Base-by-base conservation (phyloP, 2,888 invertebrate species). In the Fabriciana adippe region DNA sequence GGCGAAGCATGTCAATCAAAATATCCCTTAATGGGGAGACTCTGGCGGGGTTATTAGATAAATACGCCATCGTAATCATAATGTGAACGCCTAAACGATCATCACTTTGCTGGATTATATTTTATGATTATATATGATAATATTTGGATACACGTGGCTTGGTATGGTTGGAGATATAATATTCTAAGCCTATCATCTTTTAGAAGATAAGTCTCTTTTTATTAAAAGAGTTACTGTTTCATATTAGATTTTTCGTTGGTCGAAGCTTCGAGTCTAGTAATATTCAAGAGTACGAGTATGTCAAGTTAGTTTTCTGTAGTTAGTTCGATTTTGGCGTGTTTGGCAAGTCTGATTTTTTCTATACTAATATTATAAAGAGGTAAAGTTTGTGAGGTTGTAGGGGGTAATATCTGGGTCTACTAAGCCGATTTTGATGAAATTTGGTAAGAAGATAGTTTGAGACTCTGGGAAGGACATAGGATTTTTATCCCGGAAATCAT, bases 21-120 rank as follows among this genome's bases (percentile, higher is more conserved):
- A 86, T 83, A 84, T 88, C 85, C 87, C 82, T 76, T 85, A 86
- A 88, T 85, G 83, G 86, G 80, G 65, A 21, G 67, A 78, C 77
- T 80, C 83, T 83, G 81, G 79, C 82, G 81, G 85, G 85, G 89
- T 89, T 90, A 90, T 90, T 90, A 89, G 87, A 89, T 88, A 88
- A 90, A 88, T 87, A 87, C 82, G 73, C 74, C 73, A 61, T 66
- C 61, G 69, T 70, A 70, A 68, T 67, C 69, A 69, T 70, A 68
- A 71, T 71, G 73, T 71, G 70, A 45, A 64, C 62, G 69, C 68
- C 71, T 66, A 60, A 61, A 62, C 73, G 73, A 70, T 74, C 74
- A 76, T 73, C 75, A 72, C 70, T 69, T 69, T 69, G 53, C 51
- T 55, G 55, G 48, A 71, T 72, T 66, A 67, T 63, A 54, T 60